Evolutionary conservation across 2,113 vertebrate genomes (phyloP).

Genomic region (Ascaphus truei): DNA sequence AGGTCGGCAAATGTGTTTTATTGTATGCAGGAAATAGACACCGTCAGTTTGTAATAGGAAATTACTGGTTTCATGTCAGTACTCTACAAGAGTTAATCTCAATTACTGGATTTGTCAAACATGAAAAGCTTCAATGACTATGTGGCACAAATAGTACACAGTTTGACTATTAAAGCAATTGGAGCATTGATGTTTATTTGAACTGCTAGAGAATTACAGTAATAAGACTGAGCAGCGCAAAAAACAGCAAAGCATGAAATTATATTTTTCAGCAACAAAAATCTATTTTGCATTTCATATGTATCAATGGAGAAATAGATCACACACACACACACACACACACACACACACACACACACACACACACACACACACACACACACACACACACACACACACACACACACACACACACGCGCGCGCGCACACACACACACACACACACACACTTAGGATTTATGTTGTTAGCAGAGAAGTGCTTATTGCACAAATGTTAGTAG

Average conservation of each 20-base stretch:
- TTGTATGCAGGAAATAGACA: conserved; percentile 19
- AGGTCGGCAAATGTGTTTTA: conserved; percentile 40
- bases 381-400: no score
- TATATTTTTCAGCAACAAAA: conserved; percentile 22
- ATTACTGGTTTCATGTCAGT: conserved; percentile 51
- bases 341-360: no score
- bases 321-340: no score
- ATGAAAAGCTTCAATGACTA: conserved; percentile 51
- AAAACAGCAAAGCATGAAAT: conserved; percentile 30
- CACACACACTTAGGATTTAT: neutral
- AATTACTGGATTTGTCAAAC: conserved; percentile 59
- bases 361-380: no score
- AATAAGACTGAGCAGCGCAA: conserved; percentile 44
- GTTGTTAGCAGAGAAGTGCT: neutral
- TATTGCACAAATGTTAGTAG: neutral
- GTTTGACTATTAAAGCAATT: conserved; percentile 62
- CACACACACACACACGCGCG: no score
- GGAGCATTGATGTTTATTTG: conserved; percentile 52
- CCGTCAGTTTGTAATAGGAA: conserved; percentile 44
- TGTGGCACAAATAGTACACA: conserved; percentile 53
- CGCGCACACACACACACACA: no score
- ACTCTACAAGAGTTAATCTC: conserved; percentile 53
- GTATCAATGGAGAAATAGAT: no score
- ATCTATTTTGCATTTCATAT: neutral
- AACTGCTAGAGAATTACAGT: conserved; percentile 47